Base-by-base conservation (phyloP, 2,113 vertebrate species). In the Trogon surrucura region DNA sequence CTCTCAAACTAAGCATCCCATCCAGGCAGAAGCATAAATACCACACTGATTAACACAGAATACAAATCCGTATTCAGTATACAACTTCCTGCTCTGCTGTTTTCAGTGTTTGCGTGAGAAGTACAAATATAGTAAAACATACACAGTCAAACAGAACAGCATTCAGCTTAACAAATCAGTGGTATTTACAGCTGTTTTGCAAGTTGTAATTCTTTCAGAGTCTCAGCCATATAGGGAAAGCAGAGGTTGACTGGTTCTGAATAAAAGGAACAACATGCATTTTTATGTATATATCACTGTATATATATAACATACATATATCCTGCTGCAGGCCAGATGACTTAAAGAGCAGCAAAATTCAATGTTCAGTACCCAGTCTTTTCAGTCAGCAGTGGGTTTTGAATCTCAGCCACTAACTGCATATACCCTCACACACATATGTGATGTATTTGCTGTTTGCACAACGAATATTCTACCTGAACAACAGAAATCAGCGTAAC, bases 1-100 rank as follows among this genome's bases (percentile, higher is more conserved):
- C 89, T 94, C 70, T 90, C 81, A 95, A 89, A 82, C 34, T 44
- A 74, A 96, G 88, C 50, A 91, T 74, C 80, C 65, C n/a, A 30
- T 83, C 47, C 38, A 83, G 61, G 53, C 92, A 83, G 74, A 89
- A 79, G 45, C 57, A 82, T 44, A 80, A 81, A 70, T 30, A 51
- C n/a, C 18, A 38, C 20, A 56, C 22, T 19, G 15, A 77, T 10
- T 50, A 85, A 91, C 27, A 80, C 26, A 53, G 23, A 87, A 56
- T 6, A 85, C 38, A 65, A 48, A 47, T 32, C 54, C 25, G 3
- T 69, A 27, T 96, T 53, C 93, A 85, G 70, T 9, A 38, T 22
- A 25, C 29, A 45, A 6, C 4, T 72, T 75, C 60, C 87, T 77
- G 11, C 25, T 60, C n/a, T 75, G 17, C 47, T 54, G 4, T 36